phyloP scores from a whole-genome alignment of 2,113 vertebrate species.

The Equus quagga region DNA sequence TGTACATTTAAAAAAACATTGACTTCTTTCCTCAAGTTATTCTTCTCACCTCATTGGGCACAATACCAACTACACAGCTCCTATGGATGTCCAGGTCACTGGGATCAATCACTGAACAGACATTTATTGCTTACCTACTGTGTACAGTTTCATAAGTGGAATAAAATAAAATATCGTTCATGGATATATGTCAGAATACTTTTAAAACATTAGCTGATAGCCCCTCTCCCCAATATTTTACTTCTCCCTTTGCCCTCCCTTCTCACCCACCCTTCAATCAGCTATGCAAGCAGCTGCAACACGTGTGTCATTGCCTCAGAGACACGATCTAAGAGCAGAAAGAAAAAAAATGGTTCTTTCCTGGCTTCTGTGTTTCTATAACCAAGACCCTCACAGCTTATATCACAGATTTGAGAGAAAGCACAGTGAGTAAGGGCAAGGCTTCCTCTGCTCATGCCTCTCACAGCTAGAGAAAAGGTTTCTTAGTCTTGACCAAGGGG shows the following conservation, averaged over 20 bases:
- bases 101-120: not conserved
- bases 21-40: not conserved
- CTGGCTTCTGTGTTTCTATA: not conserved
- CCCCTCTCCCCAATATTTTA: not conserved
- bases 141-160: not conserved
- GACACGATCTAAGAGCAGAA: not conserved
- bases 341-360: not conserved
- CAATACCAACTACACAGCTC: not conserved
- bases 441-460: not conserved
- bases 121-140: not conserved
- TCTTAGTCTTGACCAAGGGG: not conserved
- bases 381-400: not conserved
- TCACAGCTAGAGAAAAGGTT: not conserved
- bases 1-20: not conserved
- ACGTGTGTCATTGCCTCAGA: not conserved
- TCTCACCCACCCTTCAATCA: not conserved
- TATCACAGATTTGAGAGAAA: not conserved
- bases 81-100: not conserved
- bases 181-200: not conserved
- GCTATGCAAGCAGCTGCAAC: not conserved
- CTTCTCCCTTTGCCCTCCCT: not conserved
- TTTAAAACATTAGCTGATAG: not conserved
- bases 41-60: not conserved
- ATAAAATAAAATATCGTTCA: not conserved
- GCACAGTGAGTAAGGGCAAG: not conserved